These are phyloP conservation scores for Dolomedes plantarius DNA, from an alignment of 2,888 invertebrate genomes.

Conservation along the genomic window DNA sequence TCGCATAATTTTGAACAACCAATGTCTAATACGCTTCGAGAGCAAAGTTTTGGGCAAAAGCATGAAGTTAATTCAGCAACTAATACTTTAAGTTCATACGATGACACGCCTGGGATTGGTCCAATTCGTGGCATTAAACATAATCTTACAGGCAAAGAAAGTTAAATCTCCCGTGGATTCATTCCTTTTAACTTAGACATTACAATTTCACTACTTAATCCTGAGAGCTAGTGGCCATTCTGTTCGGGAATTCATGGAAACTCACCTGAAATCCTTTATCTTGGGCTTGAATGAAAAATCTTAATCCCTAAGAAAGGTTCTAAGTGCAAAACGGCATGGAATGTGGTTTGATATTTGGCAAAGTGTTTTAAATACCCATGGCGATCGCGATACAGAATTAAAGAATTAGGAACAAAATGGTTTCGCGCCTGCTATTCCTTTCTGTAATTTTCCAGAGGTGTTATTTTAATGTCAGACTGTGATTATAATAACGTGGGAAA, in stretches of 20 bases:
- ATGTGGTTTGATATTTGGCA: background rate
- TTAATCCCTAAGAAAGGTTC: background rate
- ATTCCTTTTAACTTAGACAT: background rate
- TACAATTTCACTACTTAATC: background rate
- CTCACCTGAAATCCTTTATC: background rate
- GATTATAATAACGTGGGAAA: too few species aligned
- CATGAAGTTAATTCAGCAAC: constrained; percentile 9
- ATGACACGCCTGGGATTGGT: background rate
- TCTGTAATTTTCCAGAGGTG: too few species aligned
- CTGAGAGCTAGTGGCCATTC: background rate
- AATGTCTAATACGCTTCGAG: too few species aligned
- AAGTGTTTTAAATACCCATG: background rate
- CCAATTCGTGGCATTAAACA: background rate
- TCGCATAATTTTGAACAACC: too few species aligned
- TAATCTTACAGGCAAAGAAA: constrained; percentile 2
- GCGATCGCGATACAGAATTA: too few species aligned
- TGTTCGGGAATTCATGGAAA: background rate
- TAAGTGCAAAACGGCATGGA: background rate
- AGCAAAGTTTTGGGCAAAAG: too few species aligned
- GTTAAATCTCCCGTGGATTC: background rate
- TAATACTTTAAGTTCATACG: background rate
- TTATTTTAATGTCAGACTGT: too few species aligned
- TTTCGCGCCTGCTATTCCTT: too few species aligned
- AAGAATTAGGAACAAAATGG: too few species aligned
- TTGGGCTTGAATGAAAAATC: background rate